Percentiles rank a stretch among this genome's conserved stretches.
phyloP scores from a whole-genome alignment of 2,797 vertebrate species.

The Melopsittacus undulatus region DNA sequence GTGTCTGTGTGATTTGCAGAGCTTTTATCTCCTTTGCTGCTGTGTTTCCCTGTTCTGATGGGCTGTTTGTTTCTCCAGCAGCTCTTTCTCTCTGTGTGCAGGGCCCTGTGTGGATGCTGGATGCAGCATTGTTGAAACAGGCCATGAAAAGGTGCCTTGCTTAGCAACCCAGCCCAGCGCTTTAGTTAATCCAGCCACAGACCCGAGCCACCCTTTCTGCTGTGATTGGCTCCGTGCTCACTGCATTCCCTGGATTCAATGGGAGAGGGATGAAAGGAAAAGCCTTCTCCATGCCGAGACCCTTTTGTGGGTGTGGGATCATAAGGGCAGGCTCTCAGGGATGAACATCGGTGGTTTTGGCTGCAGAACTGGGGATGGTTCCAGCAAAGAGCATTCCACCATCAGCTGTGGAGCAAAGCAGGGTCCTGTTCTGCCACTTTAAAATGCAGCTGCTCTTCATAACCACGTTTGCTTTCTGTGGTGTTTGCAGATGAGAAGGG shows the following conservation, averaged over 20 bases:
- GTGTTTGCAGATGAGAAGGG: background rate
- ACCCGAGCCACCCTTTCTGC: background rate
- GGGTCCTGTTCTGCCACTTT: background rate
- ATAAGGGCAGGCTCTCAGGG: background rate
- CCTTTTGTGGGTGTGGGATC: background rate
- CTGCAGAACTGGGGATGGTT: background rate
- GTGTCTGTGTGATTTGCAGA: background rate
- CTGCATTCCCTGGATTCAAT: conserved; percentile 40
- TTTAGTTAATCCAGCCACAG: background rate
- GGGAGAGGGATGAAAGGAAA: conserved; percentile 32
- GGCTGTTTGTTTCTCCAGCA: background rate
- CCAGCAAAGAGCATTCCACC: background rate
- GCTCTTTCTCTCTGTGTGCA: background rate
- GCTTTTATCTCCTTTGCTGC: background rate
- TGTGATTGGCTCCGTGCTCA: background rate
- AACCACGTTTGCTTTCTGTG: background rate
- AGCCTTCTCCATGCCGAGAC: background rate
- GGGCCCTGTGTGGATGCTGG: background rate
- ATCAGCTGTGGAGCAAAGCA: background rate
- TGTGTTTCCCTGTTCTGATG: background rate
- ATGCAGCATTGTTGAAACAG: background rate
- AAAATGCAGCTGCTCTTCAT: background rate
- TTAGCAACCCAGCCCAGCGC: conserved; percentile 2
- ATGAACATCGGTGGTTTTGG: background rate
- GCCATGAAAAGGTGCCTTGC: background rate